Conservation (phyloP, 2,888 invertebrate genomes). For the Tenthredo amoena region DNA sequence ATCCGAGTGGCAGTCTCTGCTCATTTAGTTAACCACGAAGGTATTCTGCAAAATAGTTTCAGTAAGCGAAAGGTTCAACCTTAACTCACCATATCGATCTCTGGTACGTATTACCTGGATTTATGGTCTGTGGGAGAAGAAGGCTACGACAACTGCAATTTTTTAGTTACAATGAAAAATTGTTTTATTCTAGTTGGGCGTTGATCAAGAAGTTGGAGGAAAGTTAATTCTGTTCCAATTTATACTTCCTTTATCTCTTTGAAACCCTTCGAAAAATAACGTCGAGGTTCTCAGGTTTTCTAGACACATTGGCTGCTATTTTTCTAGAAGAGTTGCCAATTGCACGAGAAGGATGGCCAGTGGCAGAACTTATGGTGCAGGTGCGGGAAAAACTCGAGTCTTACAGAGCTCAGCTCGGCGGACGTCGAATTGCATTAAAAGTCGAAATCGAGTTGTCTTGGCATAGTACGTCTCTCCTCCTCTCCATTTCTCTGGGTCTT, state of each 20-base stretch:
- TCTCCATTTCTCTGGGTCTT: slow-evolving; percentile 59
- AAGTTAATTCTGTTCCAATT: slow-evolving; percentile 13
- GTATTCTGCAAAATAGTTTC: background rate
- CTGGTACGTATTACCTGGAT: background rate
- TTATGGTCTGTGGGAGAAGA: background rate
- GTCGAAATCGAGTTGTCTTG: slow-evolving; percentile 56
- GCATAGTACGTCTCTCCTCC: slow-evolving; percentile 56
- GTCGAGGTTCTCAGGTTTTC: slow-evolving; percentile 3
- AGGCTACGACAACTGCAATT: no score
- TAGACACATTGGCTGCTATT: slow-evolving; percentile 14
- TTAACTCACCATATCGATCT: background rate
- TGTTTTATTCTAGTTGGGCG: background rate
- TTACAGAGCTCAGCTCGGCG: slow-evolving; percentile 23
- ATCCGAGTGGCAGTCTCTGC: background rate
- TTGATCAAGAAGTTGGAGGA: background rate
- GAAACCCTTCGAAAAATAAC: background rate
- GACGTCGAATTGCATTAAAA: slow-evolving; percentile 48
- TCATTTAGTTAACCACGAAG: background rate
- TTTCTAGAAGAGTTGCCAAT: slow-evolving; percentile 21
- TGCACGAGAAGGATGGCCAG: background rate
- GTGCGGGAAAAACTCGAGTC: slow-evolving; percentile 34
- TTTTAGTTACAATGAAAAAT: background rate
- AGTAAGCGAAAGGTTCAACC: background rate
- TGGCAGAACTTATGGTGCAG: background rate
- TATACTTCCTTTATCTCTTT: background rate